Base-by-base conservation (phyloP, 2,888 invertebrate genomes). In the Heliconius ethilla region DNA sequence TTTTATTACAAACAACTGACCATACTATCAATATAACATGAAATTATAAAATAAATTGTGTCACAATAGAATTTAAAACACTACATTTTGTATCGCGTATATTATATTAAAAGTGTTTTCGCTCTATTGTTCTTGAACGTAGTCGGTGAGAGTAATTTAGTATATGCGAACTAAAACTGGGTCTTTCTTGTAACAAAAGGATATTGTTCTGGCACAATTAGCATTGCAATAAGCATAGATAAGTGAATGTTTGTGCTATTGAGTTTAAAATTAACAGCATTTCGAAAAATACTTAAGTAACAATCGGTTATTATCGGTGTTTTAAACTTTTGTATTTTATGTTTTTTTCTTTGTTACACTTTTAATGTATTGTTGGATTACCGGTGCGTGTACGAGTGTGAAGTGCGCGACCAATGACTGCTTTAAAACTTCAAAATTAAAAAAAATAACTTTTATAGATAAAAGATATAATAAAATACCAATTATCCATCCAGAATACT, bases 121-220 rank as follows among this genome's bases (percentile, higher is more conserved):
- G 76, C 37, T 25, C 79, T 80, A 82, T 82, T 82, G 82, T 82
- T 82, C 82, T 81, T 76, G 78, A 81, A 79, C 77, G 78, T 79
- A 77, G 77, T 77, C 77, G 80, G 80, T 79, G 78, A 80, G 81
- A 79, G 82, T 82, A 80, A 82, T 82, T 80, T 82, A 80, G 81
- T 81, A 80, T 80, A 79, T 80, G 81, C 90, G 87, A 88, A 88
- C 87, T 82, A 91, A 92, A 93, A 90, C 89, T 92, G 91, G 92
- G 93, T 90, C 92, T 92, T 89, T 86, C 87, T 87, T 84, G 86
- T 83, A 91, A 93, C 93, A 93, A 92, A 92, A 92, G 92, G 90
- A 92, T 92, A 93, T 93, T 93, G 92, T 92, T 91, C 89, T 86
- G 87, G 85, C 87, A 90, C 90, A 91, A 92, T 92, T 92, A 91